Evolutionary conservation across 2,113 vertebrate genomes (phyloP).

Genomic region (Anolis sagrei): DNA sequence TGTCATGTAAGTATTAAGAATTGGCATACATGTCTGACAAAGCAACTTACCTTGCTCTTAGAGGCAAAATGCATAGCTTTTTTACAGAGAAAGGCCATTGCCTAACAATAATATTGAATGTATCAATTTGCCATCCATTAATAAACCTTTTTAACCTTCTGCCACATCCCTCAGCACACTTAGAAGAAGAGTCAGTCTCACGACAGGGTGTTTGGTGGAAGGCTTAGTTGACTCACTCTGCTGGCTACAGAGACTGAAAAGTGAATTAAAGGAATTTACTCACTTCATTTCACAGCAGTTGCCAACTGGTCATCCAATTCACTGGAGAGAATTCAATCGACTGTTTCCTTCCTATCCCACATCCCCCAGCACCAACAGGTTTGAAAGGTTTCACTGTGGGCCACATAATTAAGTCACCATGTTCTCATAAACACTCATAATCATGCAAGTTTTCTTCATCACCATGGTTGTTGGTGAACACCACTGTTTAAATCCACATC

Average conservation of each 20-base stretch:
- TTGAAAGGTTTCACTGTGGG: background rate
- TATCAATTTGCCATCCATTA: background rate
- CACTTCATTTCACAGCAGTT: background rate
- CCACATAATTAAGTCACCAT: background rate
- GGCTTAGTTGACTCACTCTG: background rate
- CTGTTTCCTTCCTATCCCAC: too few species aligned
- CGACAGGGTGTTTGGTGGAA: background rate
- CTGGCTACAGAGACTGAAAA: background rate
- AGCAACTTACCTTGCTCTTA: background rate
- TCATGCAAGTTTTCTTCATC: background rate
- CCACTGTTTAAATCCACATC: background rate
- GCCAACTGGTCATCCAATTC: background rate
- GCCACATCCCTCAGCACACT: background rate
- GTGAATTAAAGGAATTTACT: background rate
- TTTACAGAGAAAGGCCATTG: constrained; percentile 11
- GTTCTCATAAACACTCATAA: background rate
- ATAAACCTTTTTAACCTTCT: background rate
- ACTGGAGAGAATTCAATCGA: background rate
- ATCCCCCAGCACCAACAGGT: background rate
- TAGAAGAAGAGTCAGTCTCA: background rate
- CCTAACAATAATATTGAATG: background rate
- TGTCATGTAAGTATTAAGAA: background rate
- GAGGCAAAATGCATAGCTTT: background rate
- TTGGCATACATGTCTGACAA: background rate
- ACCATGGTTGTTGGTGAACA: background rate